Percentiles rank a stretch among this genome's conserved stretches.
phyloP scores from a whole-genome alignment of 1,140 invertebrate species.

The Megathymus violae region DNA sequence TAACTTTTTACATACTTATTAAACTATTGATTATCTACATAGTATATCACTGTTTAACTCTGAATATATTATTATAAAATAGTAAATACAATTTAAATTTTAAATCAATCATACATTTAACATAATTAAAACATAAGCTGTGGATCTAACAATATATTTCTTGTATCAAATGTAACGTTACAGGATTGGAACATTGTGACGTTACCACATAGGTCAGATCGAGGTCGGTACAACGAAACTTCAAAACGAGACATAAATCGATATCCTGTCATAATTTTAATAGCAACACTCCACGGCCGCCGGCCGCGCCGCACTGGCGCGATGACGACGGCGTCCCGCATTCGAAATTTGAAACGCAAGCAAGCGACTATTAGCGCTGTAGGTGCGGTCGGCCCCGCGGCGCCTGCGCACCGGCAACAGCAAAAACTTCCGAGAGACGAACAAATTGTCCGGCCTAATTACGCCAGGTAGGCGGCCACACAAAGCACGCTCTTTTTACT shows the following conservation, averaged over 20 bases:
- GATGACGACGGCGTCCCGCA: neutral
- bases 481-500: constrained; percentile 50
- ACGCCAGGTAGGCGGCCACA: constrained; percentile 59
- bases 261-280: constrained; percentile 22
- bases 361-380: constrained; percentile 19
- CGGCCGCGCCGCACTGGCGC: no score
- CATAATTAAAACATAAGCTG: no score
- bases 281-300: neutral
- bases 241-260: constrained; percentile 15
- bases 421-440: constrained; percentile 35
- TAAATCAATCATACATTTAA: no score
- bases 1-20: no score
- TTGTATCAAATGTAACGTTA: no score
- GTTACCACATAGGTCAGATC: neutral
- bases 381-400: constrained; percentile 31
- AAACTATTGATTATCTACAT: no score
- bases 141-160: no score
- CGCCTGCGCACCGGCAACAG: constrained; percentile 39
- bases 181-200: no score
- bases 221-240: neutral
- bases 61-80: no score
- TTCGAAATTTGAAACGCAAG: constrained; percentile 23
- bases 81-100: no score
- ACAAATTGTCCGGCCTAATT: constrained; percentile 62
- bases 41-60: no score